A percentile compares a stretch with the other conserved stretches of the same genome.
These are phyloP conservation scores for Eledona agricola DNA, from an alignment of 2,888 invertebrate genomes.

Conservation along the genomic window DNA sequence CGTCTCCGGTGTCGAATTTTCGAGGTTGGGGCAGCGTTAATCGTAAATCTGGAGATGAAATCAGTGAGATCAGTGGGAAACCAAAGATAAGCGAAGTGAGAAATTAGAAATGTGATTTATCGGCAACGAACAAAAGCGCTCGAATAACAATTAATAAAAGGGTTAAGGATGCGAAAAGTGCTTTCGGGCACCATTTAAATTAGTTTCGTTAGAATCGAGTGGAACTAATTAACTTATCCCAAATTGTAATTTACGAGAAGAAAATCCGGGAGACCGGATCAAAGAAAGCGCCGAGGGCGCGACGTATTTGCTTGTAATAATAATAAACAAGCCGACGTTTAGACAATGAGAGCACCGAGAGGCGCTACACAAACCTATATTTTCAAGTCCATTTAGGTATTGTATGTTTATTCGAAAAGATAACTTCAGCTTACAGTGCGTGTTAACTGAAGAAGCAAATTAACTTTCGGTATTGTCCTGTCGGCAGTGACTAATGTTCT, in stretches of 20 bases:
- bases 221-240: constrained; percentile 38
- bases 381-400: constrained; percentile 47
- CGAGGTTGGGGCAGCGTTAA: no score
- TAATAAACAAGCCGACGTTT: constrained; percentile 40
- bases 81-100: constrained; percentile 41
- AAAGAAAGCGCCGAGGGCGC: constrained; percentile 17
- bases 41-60: constrained; percentile 48
- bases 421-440: constrained; percentile 45
- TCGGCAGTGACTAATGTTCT: constrained; percentile 57
- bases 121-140: constrained; percentile 17
- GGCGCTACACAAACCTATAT: constrained; percentile 46
- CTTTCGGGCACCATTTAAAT: constrained; percentile 22
- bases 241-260: constrained; percentile 34
- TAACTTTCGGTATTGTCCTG: constrained; percentile 60
- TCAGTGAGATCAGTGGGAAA: constrained; percentile 43
- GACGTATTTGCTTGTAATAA: constrained; percentile 29
- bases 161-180: constrained; percentile 19
- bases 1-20: no score
- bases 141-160: constrained; percentile 16
- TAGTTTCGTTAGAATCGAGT: constrained; percentile 31
- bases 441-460: constrained; percentile 59
- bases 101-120: constrained; percentile 48
- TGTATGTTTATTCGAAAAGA: constrained; percentile 49
- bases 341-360: constrained; percentile 37
- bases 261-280: constrained; percentile 26